phyloP scores from a whole-genome alignment of 2,113 vertebrate genomes.

The Amazona vittata region DNA sequence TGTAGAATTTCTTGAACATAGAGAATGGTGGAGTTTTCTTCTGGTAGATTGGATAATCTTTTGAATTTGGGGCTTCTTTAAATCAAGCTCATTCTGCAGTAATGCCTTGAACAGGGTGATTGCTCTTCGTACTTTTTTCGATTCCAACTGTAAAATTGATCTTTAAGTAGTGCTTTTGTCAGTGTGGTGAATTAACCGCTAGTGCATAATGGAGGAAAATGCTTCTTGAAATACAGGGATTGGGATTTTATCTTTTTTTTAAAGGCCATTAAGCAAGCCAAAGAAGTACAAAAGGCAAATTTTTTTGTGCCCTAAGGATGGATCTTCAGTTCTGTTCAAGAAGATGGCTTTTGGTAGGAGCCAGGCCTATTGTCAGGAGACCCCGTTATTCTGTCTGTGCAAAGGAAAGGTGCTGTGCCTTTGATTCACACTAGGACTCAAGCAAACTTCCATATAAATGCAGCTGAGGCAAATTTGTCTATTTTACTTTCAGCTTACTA shows the following conservation, averaged over 20 bases:
- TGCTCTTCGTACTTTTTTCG: neutral
- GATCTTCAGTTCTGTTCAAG: neutral
- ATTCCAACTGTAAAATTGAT: neutral
- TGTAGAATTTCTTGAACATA: rapidly evolving
- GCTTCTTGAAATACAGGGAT: neutral
- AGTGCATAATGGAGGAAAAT: neutral
- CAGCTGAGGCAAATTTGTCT: neutral
- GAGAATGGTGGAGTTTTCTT: rapidly evolving
- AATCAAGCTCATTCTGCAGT: neutral
- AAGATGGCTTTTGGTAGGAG: neutral
- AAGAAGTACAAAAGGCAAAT: neutral
- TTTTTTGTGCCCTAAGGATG: neutral
- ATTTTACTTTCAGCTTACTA: neutral
- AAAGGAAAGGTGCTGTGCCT: neutral
- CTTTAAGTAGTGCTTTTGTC: neutral
- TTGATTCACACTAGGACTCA: neutral
- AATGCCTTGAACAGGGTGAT: neutral
- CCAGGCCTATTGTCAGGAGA: neutral
- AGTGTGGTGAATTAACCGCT: neutral
- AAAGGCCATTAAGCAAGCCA: neutral
- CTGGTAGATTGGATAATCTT: neutral
- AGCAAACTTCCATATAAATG: neutral
- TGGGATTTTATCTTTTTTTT: neutral
- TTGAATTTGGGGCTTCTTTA: neutral
- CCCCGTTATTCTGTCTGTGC: neutral